A percentile compares a stretch with the other conserved stretches of the same genome.
These are phyloP conservation scores for Bolinopsis microptera DNA, from an alignment of 37 sponge, comb jelly and placozoan genomes.

Conservation along the genomic window DNA sequence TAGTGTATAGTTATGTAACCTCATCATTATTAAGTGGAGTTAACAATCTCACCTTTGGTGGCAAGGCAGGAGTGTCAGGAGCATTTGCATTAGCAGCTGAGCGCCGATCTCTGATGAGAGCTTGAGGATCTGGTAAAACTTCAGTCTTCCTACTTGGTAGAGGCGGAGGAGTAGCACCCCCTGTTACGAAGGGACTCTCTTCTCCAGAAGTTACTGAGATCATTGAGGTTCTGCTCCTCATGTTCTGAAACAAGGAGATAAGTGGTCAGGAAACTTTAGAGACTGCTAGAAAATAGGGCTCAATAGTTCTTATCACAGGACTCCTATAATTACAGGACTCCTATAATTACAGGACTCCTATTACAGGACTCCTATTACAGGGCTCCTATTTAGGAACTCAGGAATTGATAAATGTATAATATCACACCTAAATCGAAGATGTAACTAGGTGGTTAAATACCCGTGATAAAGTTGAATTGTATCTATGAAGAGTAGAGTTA, in stretches of 20 bases:
- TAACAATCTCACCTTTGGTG: constrained; percentile 54
- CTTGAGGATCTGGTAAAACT: constrained; percentile 15
- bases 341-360: too few relatives aligned
- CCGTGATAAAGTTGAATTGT: constrained; percentile 54
- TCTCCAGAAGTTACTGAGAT: constrained; percentile 34
- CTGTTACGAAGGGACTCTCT: neutral
- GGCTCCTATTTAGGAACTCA: too few relatives aligned
- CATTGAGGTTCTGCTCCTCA: constrained; percentile 45
- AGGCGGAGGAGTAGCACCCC: constrained; percentile 10
- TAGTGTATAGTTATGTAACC: too few relatives aligned
- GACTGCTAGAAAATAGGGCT: neutral
- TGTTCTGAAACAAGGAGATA: constrained; percentile 28
- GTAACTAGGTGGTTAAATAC: too few relatives aligned
- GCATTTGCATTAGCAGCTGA: neutral
- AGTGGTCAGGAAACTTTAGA: neutral
- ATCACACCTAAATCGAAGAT: too few relatives aligned
- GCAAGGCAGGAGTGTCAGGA: constrained; percentile 40
- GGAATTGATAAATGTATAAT: too few relatives aligned
- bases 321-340: too few relatives aligned
- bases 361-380: too few relatives aligned
- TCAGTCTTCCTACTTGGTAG: constrained; percentile 10
- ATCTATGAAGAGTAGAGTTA: constrained; percentile 22
- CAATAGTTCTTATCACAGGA: too few relatives aligned
- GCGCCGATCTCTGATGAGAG: constrained; percentile 21
- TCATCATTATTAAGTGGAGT: too few relatives aligned